These are phyloP conservation scores for Dicerorhinus sumatrensis DNA, from an alignment of 2,113 vertebrate genomes.

Conservation along the genomic window DNA sequence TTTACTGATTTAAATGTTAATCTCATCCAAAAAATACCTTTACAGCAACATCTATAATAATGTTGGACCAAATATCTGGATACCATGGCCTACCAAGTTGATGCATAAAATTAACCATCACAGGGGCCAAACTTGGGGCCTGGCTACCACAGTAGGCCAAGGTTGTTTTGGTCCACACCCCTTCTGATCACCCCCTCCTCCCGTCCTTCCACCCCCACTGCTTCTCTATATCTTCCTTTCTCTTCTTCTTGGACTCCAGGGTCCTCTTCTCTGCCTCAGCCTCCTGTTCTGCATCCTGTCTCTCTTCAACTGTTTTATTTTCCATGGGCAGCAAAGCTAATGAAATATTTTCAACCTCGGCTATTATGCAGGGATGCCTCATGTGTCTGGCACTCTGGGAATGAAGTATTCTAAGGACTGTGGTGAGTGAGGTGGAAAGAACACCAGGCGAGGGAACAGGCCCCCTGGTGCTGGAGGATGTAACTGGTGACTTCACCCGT, in stretches of 20 bases:
- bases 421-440: not conserved
- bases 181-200: not conserved
- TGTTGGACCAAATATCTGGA: not conserved
- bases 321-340: not conserved
- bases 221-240: not conserved
- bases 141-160: not conserved
- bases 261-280: not conserved
- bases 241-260: not conserved
- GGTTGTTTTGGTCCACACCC: not conserved
- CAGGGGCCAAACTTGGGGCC: not conserved
- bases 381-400: not conserved
- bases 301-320: not conserved
- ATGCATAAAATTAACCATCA: not conserved
- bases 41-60: not conserved
- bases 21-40: not conserved
- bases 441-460: not conserved
- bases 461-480: not conserved
- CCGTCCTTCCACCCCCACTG: not conserved
- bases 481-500: not conserved
- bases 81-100: not conserved
- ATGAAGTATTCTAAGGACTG: not conserved
- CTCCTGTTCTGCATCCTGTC: not conserved
- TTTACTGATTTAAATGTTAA: not conserved
- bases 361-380: not conserved
- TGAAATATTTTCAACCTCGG: not conserved